phyloP scores from a whole-genome alignment of 2,888 invertebrate species.

The Apodemia duryi region DNA sequence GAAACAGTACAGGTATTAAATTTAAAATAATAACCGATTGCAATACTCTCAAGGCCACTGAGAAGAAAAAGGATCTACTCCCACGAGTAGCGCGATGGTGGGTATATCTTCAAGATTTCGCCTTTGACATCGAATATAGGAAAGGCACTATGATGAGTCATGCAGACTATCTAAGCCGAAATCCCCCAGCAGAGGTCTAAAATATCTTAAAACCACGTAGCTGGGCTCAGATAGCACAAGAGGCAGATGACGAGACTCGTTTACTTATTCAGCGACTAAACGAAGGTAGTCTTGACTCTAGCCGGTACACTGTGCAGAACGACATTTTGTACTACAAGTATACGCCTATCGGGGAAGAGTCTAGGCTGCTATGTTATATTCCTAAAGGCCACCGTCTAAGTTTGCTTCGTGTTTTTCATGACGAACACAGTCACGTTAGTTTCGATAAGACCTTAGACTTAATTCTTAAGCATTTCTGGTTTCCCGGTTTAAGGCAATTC shows the following conservation, averaged over 20 bases:
- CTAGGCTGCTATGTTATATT: constrained; percentile 29
- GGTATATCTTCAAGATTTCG: constrained; percentile 36
- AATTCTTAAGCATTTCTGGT: constrained; percentile 20
- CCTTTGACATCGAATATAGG: constrained; percentile 29
- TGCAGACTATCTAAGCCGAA: constrained; percentile 38
- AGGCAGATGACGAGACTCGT: constrained; percentile 2
- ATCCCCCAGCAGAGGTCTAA: constrained; percentile 24
- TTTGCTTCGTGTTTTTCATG: constrained; percentile 33
- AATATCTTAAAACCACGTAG: constrained; percentile 19
- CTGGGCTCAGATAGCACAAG: constrained; percentile 19
- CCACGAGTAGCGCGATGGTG: constrained; percentile 42
- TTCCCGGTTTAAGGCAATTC: constrained; percentile 20
- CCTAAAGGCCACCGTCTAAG: constrained; percentile 35
- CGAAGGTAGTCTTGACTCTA: constrained; percentile 13
- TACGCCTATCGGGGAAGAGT: constrained; percentile 26
- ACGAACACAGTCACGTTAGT: constrained; percentile 22
- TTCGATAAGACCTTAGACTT: constrained; percentile 20
- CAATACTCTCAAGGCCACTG: constrained; percentile 30
- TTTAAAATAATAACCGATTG: constrained; percentile 15
- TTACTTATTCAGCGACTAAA: background rate
- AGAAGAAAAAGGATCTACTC: constrained; percentile 36
- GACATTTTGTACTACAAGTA: constrained; percentile 28
- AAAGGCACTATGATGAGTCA: constrained; percentile 34
- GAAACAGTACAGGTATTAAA: too few relatives aligned
- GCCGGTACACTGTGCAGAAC: constrained; percentile 20